phyloP scores from a whole-genome alignment of 1,140 invertebrate genomes.

The Pinna nobilis region DNA sequence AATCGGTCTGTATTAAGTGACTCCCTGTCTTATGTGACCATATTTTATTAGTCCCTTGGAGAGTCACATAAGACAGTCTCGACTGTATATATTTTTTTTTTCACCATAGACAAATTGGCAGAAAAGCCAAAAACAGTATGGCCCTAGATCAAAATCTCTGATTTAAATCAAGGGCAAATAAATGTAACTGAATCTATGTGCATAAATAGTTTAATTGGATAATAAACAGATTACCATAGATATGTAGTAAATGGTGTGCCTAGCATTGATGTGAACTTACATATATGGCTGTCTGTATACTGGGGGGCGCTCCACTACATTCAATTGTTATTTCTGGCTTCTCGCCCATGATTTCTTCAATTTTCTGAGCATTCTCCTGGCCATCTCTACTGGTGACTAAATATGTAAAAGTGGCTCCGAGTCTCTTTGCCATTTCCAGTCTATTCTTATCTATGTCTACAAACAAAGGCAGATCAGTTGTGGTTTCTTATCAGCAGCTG shows the following conservation, averaged over 20 bases:
- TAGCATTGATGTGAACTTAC: conserved; percentile 79
- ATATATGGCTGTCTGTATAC: conserved; percentile 84
- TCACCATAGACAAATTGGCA: conserved; percentile 9
- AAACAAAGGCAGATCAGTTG: neutral
- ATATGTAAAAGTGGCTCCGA: conserved; percentile 87
- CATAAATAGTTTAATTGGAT: neutral
- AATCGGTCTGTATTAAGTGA: no score
- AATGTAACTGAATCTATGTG: neutral
- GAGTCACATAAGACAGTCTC: no score
- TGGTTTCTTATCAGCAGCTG: no score
- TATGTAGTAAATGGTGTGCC: no score
- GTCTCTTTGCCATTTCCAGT: conserved; percentile 85
- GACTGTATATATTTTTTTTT: no score
- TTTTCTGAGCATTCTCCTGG: conserved; percentile 79
- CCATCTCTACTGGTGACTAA: conserved; percentile 67
- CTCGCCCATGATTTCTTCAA: conserved; percentile 81
- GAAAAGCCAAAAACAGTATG: neutral
- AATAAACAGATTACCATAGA: no score
- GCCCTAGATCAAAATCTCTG: no score
- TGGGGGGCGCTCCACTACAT: conserved; percentile 89
- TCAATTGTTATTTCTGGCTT: conserved; percentile 89
- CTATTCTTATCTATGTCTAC: conserved; percentile 86
- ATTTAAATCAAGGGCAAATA: neutral
- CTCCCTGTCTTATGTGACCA: no score
- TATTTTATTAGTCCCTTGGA: no score